These are phyloP conservation scores for Melanogrammus aeglefinus DNA, from an alignment of 2,797 vertebrate genomes.

Conservation along the genomic window DNA sequence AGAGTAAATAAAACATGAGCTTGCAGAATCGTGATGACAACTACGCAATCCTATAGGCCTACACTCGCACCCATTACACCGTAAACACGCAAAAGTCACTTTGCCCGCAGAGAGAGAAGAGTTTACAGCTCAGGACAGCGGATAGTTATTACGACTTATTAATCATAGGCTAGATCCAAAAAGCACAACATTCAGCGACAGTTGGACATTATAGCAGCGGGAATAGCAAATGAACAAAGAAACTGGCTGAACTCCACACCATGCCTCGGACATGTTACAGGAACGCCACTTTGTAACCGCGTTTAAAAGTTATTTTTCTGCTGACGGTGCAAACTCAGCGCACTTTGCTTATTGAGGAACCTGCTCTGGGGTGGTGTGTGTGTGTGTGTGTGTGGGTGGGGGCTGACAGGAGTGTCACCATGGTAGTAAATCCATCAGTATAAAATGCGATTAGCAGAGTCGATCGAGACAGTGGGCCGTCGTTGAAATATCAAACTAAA, in stretches of 20 bases:
- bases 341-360: conserved; percentile 51
- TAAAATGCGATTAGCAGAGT: background rate
- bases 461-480: conserved; percentile 8
- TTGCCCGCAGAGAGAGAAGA: conserved; percentile 35
- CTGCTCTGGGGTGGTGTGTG: conserved; percentile 26
- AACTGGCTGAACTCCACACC: conserved; percentile 69
- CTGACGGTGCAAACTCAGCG: conserved; percentile 42
- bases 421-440: conserved; percentile 9
- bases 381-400: too few relatives aligned
- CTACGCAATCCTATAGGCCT: too few relatives aligned
- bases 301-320: conserved; percentile 42
- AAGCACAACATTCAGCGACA: conserved; percentile 82
- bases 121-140: conserved; percentile 45
- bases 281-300: conserved; percentile 32
- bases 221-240: conserved; percentile 65
- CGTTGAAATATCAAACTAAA: conserved; percentile 40
- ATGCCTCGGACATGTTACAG: conserved; percentile 66
- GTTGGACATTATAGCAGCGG: conserved; percentile 76
- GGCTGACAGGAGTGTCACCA: conserved; percentile 8
- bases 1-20: too few relatives aligned
- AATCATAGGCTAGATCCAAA: conserved; percentile 74
- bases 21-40: too few relatives aligned
- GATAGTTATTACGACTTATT: conserved; percentile 75
- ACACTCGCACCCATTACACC: too few relatives aligned
- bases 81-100: background rate